Conservation (phyloP, 2,113 vertebrate genomes). For the Colaptes auratus region DNA sequence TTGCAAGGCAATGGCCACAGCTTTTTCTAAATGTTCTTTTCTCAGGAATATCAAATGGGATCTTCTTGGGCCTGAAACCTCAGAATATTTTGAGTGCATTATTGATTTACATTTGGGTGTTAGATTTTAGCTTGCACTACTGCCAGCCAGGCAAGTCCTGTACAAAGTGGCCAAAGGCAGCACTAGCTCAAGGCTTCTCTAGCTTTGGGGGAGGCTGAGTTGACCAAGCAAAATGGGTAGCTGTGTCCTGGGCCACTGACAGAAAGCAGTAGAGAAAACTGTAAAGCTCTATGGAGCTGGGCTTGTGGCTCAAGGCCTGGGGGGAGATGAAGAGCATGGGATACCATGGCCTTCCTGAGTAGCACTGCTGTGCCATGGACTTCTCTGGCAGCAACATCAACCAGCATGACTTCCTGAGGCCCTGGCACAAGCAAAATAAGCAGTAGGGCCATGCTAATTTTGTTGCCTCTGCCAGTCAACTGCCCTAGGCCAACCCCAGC, state of each 20-base stretch:
- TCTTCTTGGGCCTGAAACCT: not conserved
- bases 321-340: not conserved
- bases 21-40: not conserved
- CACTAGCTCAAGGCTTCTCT: rapidly evolving
- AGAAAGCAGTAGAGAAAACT: not conserved
- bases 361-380: not conserved
- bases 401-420: not conserved
- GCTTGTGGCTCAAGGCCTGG: not conserved
- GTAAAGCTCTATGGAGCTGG: not conserved
- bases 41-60: not conserved
- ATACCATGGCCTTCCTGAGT: not conserved
- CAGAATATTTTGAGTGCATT: not conserved
- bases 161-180: not conserved
- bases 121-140: not conserved
- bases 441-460: not conserved
- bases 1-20: not conserved
- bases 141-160: not conserved
- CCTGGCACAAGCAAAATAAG: not conserved
- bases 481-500: not conserved
- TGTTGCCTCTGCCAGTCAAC: not conserved
- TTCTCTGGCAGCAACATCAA: not conserved
- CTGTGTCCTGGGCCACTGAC: not conserved
- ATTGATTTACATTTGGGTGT: not conserved
- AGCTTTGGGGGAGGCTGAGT: not conserved
- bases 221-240: not conserved